Evolutionary conservation across 2,797 vertebrate genomes (phyloP).

Genomic region (Sebastes oblongus): DNA sequence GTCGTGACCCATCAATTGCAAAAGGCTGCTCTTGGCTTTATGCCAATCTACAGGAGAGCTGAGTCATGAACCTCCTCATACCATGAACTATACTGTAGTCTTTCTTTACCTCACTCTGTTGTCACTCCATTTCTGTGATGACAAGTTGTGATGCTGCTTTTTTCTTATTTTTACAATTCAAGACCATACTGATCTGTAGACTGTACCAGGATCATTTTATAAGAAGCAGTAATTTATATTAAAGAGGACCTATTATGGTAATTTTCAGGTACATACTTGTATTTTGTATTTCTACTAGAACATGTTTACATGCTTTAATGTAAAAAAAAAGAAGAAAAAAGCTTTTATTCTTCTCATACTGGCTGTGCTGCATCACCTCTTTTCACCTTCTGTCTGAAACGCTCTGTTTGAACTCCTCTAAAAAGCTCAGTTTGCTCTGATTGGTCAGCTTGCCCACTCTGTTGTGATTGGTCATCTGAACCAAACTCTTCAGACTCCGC

Average conservation of each 20-base stretch:
- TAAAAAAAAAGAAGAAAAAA: not conserved
- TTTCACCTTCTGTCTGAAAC: not conserved
- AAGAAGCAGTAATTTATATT: not conserved
- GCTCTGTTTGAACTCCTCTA: not conserved
- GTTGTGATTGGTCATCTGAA: no score
- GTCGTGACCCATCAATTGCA: constrained; percentile 50
- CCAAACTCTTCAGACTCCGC: no score
- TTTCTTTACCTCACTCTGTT: not conserved
- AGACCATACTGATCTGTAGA: not conserved
- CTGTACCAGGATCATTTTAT: not conserved
- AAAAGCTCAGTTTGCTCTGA: not conserved
- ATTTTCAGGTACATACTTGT: not conserved
- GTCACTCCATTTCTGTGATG: not conserved
- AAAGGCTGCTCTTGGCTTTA: constrained; percentile 53
- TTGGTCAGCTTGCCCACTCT: no score
- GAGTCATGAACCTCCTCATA: constrained; percentile 50
- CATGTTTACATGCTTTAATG: not conserved
- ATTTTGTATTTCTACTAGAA: not conserved
- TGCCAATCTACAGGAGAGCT: constrained; percentile 38
- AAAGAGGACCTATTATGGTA: not conserved
- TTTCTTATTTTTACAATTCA: not conserved
- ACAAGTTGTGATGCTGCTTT: not conserved
- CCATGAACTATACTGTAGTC: constrained; percentile 11
- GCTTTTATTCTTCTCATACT: no score
- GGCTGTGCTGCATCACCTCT: not conserved